Conservation (phyloP, 1,140 invertebrate species). For the Elymnias hypermnestra region DNA sequence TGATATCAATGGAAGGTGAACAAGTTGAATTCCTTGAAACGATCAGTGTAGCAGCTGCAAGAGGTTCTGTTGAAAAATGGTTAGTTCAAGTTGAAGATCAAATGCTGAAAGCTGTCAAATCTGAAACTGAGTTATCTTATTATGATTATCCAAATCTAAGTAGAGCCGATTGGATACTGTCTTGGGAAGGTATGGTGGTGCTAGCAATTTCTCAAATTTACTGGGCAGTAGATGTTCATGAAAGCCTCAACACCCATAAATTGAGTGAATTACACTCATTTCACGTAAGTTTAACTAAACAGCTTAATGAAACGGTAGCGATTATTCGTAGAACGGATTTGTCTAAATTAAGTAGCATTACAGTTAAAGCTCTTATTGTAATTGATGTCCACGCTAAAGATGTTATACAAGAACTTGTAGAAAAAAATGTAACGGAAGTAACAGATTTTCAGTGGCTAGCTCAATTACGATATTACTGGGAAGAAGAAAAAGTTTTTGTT, state of each 20-base stretch:
- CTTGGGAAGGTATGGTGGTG: slow-evolving; percentile 93
- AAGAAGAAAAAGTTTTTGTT: slow-evolving; percentile 86
- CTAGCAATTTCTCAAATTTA: slow-evolving; percentile 92
- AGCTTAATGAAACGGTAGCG: slow-evolving; percentile 81
- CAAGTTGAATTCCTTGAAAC: slow-evolving; percentile 81
- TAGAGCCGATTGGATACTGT: slow-evolving; percentile 85
- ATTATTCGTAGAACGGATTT: slow-evolving; percentile 78
- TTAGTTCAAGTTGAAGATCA: slow-evolving; percentile 89
- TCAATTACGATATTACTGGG: slow-evolving; percentile 94
- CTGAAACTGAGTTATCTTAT: slow-evolving; percentile 84
- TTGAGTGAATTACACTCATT: slow-evolving; percentile 76
- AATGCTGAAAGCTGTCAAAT: slow-evolving; percentile 86
- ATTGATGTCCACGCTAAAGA: slow-evolving; percentile 95
- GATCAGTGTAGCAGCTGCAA: slow-evolving; percentile 87
- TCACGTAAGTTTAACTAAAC: slow-evolving; percentile 72
- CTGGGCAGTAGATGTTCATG: slow-evolving; percentile 90
- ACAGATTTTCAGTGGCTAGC: slow-evolving; percentile 94
- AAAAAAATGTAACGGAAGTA: slow-evolving; percentile 82
- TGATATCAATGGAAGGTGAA: slow-evolving; percentile 92
- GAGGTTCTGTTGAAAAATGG: slow-evolving; percentile 96
- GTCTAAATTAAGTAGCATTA: slow-evolving; percentile 82
- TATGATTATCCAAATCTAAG: slow-evolving; percentile 81
- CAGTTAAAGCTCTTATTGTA: slow-evolving; percentile 91
- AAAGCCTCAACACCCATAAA: slow-evolving; percentile 78
- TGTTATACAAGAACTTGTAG: slow-evolving; percentile 85